phyloP scores from a whole-genome alignment of 2,888 invertebrate species.

The Dolomedes plantarius region DNA sequence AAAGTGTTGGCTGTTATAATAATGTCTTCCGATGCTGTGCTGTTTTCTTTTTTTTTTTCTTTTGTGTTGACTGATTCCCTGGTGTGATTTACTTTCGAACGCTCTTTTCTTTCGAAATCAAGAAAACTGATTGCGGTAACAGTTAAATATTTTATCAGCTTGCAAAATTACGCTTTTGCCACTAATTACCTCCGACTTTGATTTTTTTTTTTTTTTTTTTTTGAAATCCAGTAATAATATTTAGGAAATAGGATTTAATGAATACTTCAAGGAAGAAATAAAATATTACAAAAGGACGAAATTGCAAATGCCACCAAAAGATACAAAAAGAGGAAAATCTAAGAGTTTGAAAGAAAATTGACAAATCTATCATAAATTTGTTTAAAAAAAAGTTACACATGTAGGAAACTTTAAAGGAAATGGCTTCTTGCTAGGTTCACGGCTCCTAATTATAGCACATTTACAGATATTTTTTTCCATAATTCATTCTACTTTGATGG shows the following conservation, averaged over 20 bases:
- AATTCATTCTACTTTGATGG: too few species aligned
- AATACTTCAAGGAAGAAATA: background rate
- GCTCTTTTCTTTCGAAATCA: slow-evolving; percentile 20
- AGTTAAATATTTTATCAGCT: slow-evolving; percentile 45
- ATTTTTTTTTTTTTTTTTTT: background rate
- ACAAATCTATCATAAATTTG: too few species aligned
- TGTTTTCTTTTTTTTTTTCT: slow-evolving; percentile 20
- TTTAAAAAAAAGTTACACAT: too few species aligned
- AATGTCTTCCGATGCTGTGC: slow-evolving; percentile 23
- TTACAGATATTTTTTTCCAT: too few species aligned
- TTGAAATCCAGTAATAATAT: background rate
- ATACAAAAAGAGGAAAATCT: too few species aligned
- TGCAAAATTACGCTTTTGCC: slow-evolving; percentile 17
- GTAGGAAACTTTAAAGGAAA: too few species aligned
- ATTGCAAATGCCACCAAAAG: too few species aligned
- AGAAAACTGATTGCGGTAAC: slow-evolving; percentile 40
- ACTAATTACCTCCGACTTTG: slow-evolving; percentile 19
- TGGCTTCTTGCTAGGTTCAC: too few species aligned
- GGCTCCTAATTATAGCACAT: too few species aligned
- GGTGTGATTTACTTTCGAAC: slow-evolving; percentile 39
- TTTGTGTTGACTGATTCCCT: slow-evolving; percentile 7
- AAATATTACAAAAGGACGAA: too few species aligned
- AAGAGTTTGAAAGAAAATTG: too few species aligned
- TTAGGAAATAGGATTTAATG: background rate
- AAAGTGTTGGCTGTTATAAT: slow-evolving; percentile 52